These are phyloP conservation scores for Paramormyrops kingsleyae DNA, from an alignment of 2,113 vertebrate species.

Conservation along the genomic window DNA sequence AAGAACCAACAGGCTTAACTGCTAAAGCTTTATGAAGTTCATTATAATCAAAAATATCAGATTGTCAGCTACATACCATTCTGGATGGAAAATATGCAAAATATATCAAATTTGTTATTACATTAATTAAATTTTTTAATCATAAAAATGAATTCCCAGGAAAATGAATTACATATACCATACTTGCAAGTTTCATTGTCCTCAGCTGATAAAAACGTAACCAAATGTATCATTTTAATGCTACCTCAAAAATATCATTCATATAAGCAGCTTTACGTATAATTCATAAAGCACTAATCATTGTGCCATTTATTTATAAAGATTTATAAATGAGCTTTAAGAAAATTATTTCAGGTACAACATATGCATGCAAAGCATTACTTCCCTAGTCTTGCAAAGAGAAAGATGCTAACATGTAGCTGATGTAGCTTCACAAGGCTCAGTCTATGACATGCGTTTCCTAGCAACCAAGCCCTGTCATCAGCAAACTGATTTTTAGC, in stretches of 20 bases:
- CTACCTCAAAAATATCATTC: not conserved
- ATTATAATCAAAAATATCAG: not conserved
- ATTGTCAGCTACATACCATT: not conserved
- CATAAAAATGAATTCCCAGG: not conserved
- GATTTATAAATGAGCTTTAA: not conserved
- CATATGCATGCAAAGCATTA: slow-evolving; percentile 33
- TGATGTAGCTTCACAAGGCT: slow-evolving; percentile 62
- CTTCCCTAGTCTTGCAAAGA: slow-evolving; percentile 49
- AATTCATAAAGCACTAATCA: not conserved
- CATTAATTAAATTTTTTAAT: not conserved
- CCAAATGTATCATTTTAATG: not conserved
- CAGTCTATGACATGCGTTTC: slow-evolving; percentile 68
- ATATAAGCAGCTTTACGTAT: not conserved
- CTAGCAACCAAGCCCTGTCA: slow-evolving; percentile 78
- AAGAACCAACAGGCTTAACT: not conserved
- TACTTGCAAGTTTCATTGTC: not conserved
- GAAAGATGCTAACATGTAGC: slow-evolving; percentile 54
- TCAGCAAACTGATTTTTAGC: slow-evolving; percentile 77
- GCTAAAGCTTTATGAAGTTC: not conserved
- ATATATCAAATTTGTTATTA: not conserved
- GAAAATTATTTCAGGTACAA: not conserved
- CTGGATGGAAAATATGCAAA: not conserved
- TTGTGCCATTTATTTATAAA: not conserved
- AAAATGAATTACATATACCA: not conserved
- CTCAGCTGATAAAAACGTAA: not conserved